Evolutionary conservation across 2,113 vertebrate species (phyloP).

Genomic region (Montifringilla adamsi): DNA sequence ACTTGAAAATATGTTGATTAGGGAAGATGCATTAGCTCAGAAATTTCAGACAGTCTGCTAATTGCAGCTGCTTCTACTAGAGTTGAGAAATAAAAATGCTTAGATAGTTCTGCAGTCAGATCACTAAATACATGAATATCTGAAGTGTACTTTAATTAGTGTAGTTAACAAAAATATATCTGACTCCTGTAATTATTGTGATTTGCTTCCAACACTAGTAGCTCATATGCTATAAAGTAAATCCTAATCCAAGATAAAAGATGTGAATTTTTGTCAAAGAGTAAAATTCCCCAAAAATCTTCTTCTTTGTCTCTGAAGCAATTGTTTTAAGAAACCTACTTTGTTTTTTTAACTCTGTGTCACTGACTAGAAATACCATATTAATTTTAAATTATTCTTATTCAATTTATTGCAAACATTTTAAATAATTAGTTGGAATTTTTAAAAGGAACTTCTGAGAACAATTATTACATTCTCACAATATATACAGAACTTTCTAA

Average conservation of each 20-base stretch:
- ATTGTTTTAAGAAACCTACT: neutral
- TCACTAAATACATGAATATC: neutral
- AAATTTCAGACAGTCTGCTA: neutral
- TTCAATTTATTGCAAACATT: neutral
- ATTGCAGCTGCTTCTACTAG: neutral
- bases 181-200: neutral
- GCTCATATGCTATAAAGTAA: neutral
- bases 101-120: neutral
- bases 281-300: neutral
- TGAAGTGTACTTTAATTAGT: neutral
- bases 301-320: neutral
- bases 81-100: neutral
- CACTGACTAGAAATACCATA: neutral
- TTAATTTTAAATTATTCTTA: neutral
- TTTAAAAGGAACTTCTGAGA: neutral
- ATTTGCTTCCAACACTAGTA: neutral
- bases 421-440: neutral
- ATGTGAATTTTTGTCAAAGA: neutral
- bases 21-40: neutral
- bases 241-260: neutral
- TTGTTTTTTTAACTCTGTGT: neutral
- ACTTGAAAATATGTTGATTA: conserved; percentile 12
- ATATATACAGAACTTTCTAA: neutral
- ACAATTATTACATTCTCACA: neutral
- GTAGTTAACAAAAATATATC: neutral